Conservation (phyloP, 2,113 vertebrate species). For the Oxygymnocypris stewartii region DNA sequence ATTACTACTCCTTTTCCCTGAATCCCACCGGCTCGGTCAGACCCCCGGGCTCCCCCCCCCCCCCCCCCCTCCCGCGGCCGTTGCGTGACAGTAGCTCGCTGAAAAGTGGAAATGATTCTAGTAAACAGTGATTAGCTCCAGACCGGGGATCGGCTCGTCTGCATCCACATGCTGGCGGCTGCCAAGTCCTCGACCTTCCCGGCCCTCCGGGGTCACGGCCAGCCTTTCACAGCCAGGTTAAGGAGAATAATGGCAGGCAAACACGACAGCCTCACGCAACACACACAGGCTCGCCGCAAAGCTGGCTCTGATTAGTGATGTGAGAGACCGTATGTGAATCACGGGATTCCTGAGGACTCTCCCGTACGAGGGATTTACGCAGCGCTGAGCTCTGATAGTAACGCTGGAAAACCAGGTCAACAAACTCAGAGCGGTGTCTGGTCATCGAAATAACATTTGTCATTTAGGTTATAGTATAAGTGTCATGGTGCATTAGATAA, state of each 20-base stretch:
- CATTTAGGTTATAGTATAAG: neutral
- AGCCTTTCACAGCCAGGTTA: constrained; percentile 79
- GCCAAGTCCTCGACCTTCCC: constrained; percentile 53
- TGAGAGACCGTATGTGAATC: constrained; percentile 69
- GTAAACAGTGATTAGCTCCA: constrained; percentile 86
- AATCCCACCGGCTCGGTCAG: constrained; percentile 53
- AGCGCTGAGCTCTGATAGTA: neutral
- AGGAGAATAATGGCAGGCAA: constrained; percentile 75
- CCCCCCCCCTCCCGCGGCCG: constrained; percentile 68
- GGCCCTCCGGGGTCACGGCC: constrained; percentile 70
- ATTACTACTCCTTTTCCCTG: constrained; percentile 25
- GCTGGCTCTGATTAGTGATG: constrained; percentile 80
- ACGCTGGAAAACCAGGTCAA: neutral
- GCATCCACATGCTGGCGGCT: constrained; percentile 63
- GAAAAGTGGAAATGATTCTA: constrained; percentile 83
- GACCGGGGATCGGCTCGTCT: constrained; percentile 66
- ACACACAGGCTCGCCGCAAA: constrained; percentile 58
- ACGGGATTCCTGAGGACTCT: constrained; percentile 47
- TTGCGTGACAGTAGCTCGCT: constrained; percentile 84
- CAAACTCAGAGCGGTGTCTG: neutral
- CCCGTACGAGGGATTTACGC: constrained; percentile 24
- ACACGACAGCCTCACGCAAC: constrained; percentile 77
- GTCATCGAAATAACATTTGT: neutral
- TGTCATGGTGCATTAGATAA: neutral
- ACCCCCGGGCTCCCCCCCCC: constrained; percentile 59